phyloP scores from a whole-genome alignment of 2,888 invertebrate genomes.

The Drosophila buzzatii region DNA sequence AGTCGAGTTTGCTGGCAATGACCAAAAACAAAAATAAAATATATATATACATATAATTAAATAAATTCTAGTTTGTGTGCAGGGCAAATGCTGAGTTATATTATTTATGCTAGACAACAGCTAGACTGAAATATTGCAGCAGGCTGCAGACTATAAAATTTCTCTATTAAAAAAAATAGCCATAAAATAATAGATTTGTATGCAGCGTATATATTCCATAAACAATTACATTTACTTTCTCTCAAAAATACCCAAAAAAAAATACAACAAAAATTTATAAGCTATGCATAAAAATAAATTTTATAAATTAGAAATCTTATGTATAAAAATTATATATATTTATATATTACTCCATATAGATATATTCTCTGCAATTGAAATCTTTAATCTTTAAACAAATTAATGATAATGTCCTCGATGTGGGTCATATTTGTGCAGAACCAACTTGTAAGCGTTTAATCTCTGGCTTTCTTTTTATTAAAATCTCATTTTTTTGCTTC shows the following conservation, averaged over 20 bases:
- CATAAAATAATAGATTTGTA: conserved; percentile 19
- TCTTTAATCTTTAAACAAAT: conserved; percentile 33
- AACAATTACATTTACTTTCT: conserved; percentile 35
- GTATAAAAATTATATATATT: neutral
- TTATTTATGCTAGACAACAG: conserved; percentile 33
- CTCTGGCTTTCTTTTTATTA: conserved; percentile 53
- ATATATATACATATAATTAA: neutral
- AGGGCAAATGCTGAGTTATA: conserved; percentile 50
- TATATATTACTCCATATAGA: neutral
- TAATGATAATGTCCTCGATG: conserved; percentile 56
- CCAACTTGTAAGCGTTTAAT: conserved; percentile 39
- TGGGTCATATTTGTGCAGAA: conserved; percentile 66
- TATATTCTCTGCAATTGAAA: conserved; percentile 16
- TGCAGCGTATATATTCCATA: conserved; percentile 3
- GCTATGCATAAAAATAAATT: neutral
- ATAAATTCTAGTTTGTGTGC: conserved; percentile 46
- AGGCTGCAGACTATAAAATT: conserved; percentile 8
- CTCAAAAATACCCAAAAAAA: conserved; percentile 1
- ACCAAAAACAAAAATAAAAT: conserved; percentile 22
- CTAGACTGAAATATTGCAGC: conserved; percentile 11
- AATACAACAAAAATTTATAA: neutral
- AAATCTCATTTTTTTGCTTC: conserved; percentile 15
- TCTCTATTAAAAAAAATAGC: conserved; percentile 10
- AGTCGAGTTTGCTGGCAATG: conserved; percentile 13
- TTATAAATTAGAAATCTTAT: neutral